A percentile compares a stretch with the other conserved stretches of the same genome.
These are phyloP conservation scores for Lepilemur septentrionalis DNA, from an alignment of 2,797 vertebrate genomes.

Conservation along the genomic window DNA sequence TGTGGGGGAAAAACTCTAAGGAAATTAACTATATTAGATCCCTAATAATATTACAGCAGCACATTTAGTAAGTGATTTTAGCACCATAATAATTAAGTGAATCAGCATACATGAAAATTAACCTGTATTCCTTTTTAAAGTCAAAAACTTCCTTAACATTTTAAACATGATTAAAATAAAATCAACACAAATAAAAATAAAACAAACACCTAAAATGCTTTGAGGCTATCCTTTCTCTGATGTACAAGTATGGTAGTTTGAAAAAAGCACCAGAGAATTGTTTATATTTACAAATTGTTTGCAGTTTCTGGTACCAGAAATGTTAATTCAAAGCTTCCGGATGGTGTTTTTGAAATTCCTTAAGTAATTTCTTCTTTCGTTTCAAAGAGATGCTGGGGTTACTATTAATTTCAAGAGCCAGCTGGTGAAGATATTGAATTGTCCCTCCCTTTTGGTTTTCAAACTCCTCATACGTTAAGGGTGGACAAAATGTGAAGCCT, in stretches of 20 bases:
- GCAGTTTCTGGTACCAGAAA: conserved; percentile 77
- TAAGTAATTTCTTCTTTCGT: conserved; percentile 88
- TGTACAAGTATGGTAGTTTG: not conserved
- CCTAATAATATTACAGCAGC: not conserved
- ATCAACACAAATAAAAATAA: not conserved
- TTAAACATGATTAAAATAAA: not conserved
- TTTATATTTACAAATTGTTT: conserved; percentile 55
- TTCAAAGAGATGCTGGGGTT: conserved; percentile 82
- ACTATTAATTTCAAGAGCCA: conserved; percentile 84
- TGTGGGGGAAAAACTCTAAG: not conserved
- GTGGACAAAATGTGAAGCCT: conserved; percentile 92
- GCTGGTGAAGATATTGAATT: conserved; percentile 85
- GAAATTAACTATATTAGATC: not conserved
- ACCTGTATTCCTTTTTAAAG: not conserved
- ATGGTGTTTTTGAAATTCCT: conserved; percentile 91
- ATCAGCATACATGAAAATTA: not conserved
- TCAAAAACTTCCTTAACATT: not conserved
- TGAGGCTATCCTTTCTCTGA: not conserved
- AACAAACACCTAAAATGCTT: not conserved
- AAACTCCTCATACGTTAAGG: conserved; percentile 86
- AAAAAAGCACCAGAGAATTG: not conserved
- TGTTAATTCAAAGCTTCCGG: conserved; percentile 85
- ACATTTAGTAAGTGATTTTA: not conserved
- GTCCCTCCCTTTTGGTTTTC: conserved; percentile 86
- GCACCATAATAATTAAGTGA: not conserved